Evolutionary conservation across 2,113 vertebrate species (phyloP).

Genomic region (Ammospiza caudacuta): DNA sequence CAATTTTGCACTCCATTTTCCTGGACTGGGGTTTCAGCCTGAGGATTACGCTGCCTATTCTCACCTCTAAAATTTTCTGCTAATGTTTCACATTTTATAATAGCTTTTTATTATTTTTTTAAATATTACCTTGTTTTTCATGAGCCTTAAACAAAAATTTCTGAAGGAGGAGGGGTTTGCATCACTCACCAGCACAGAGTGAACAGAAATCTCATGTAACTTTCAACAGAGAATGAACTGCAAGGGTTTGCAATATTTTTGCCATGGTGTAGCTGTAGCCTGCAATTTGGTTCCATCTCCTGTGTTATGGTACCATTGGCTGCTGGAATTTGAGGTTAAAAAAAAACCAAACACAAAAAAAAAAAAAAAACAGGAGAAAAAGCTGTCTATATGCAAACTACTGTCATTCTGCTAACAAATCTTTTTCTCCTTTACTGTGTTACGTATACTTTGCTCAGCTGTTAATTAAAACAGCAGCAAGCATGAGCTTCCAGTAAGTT

Average conservation of each 20-base stretch:
- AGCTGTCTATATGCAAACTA: neutral
- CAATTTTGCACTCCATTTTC: neutral
- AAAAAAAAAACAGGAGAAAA: neutral
- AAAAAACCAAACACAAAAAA: neutral
- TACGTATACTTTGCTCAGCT: neutral
- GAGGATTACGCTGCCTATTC: neutral
- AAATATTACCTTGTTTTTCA: neutral
- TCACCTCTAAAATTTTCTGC: neutral
- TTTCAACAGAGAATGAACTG: neutral
- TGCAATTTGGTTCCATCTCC: neutral
- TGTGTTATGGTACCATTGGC: neutral
- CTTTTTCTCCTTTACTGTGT: constrained; percentile 13
- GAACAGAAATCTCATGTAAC: neutral
- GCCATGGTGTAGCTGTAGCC: neutral
- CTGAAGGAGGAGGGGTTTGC: neutral
- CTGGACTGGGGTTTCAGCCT: neutral
- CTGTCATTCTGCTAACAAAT: neutral
- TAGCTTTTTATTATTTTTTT: neutral
- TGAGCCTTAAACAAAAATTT: neutral
- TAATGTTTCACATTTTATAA: neutral
- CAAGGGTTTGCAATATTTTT: neutral
- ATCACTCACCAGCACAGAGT: neutral
- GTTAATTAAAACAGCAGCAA: constrained; percentile 41
- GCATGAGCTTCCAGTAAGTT: constrained; percentile 5
- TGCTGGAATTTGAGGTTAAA: neutral